Evolutionary conservation across 2,797 vertebrate species (phyloP).

Genomic region (Gymnopithys bicolor): DNA sequence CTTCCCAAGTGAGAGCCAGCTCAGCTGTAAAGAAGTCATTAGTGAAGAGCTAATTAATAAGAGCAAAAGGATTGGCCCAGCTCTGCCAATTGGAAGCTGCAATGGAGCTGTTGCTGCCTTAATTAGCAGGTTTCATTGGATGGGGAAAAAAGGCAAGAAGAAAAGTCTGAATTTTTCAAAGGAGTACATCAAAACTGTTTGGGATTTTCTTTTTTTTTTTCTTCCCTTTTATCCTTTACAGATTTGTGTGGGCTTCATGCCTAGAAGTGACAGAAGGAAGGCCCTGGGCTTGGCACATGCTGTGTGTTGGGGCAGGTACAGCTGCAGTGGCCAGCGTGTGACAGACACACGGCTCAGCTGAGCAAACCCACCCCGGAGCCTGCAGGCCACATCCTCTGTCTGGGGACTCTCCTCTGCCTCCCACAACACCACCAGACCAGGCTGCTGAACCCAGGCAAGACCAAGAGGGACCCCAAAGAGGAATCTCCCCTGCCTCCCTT

Average conservation of each 20-base stretch:
- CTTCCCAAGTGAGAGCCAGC: not conserved
- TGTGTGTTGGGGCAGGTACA: not conserved
- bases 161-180: not conserved
- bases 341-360: not conserved
- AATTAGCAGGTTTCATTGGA: not conserved
- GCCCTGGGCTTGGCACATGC: accelerated
- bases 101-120: not conserved
- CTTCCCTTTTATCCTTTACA: not conserved
- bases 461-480: not conserved
- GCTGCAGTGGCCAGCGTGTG: not conserved
- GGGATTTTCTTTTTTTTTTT: not conserved
- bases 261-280: not conserved
- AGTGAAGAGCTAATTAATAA: conserved; percentile 21
- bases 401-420: not conserved
- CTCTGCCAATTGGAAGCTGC: not conserved
- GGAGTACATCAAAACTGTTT: not conserved
- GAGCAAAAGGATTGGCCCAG: not conserved
- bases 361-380: not conserved
- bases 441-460: accelerated
- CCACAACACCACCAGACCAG: accelerated
- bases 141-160: not conserved
- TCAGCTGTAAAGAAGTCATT: not conserved
- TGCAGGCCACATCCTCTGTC: not conserved
- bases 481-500: not conserved
- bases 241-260: not conserved